Evolutionary conservation across 1,140 invertebrate genomes (phyloP), one percentile per base, ranked within the genome.

Genomic region (Argopecten irradians): DNA sequence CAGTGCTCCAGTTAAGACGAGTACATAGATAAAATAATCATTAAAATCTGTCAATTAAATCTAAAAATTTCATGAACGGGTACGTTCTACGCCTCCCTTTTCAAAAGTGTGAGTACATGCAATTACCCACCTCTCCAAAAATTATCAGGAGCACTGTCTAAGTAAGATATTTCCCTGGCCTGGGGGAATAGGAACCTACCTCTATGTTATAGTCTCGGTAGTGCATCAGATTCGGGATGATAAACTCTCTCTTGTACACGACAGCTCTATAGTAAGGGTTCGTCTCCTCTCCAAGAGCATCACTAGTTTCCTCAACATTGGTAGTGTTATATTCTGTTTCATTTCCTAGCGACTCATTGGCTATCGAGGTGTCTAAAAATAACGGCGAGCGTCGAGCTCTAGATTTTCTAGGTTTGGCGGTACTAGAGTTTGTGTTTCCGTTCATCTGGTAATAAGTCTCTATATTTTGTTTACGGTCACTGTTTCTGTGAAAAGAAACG

Each of bases 191-290:
- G 36, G 19, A n/a, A 89, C 35, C 28, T 87, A 96, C 96, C 93
- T 95, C 94, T 41, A 96, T 96, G 36, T 93, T 95, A 89, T 96
- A 97, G 87, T 95, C 93, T 34, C 95, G 94, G 90, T 94, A 96
- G 91, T 96, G 96, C 36, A 93, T 93, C 13, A 96, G 93, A 46
- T 94, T 94, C 19, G 92, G 91, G 0, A 96, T 90, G 32, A 89
- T 87, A 19, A 94, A 87, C 34, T 90, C 71, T 34, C 89, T 92
- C 83, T 90, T 90, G 84, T 94, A 93, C 43, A 94, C 92, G n/a
- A 91, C 90, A 13, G 90, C 92, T 83, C 92, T 89, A 85, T 87
- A 88, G 82, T 46, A 89, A 0, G 86, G 55, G 32, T 88, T 88
- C 28, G 85, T 83, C 14, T 35, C 55, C n/a, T 71, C 55, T 3